phyloP scores from a whole-genome alignment of 2,113 vertebrate genomes.

The Apodemus speciosus region DNA sequence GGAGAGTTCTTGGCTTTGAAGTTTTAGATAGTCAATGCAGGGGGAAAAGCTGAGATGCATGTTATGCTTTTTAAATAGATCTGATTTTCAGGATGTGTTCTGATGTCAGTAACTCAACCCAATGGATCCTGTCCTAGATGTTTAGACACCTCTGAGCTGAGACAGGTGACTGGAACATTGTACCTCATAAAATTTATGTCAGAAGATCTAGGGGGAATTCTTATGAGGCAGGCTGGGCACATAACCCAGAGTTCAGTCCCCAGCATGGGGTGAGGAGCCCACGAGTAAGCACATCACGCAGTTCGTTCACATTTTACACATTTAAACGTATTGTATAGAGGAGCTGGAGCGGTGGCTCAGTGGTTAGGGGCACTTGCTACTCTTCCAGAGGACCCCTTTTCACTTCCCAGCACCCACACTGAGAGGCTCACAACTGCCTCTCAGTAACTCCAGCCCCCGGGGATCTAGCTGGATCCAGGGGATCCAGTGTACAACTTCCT shows the following conservation, averaged over 20 bases:
- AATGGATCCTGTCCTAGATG: neutral
- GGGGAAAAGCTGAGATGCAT: neutral
- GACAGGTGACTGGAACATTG: too few species aligned
- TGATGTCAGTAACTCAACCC: neutral
- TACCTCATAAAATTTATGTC: neutral
- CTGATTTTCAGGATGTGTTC: conserved; percentile 8
- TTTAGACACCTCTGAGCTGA: neutral
- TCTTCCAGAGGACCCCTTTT: neutral
- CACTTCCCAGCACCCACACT: neutral
- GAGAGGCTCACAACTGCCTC: neutral
- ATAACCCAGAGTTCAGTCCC: neutral
- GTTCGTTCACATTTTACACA: neutral
- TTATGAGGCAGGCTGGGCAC: neutral
- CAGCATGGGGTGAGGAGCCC: neutral
- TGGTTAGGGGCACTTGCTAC: neutral
- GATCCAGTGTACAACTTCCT: neutral
- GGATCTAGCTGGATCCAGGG: neutral
- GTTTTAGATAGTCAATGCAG: neutral
- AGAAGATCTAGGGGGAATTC: neutral
- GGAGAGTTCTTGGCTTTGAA: neutral
- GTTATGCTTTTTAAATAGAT: neutral
- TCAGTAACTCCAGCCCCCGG: neutral
- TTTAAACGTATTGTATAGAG: neutral
- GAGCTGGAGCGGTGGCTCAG: neutral
- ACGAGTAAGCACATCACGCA: neutral